Percentiles rank a stretch among this genome's conserved stretches.
These are phyloP conservation scores for Drosophila nr. fundita DNA, from an alignment of 2,888 invertebrate genomes.

Conservation along the genomic window DNA sequence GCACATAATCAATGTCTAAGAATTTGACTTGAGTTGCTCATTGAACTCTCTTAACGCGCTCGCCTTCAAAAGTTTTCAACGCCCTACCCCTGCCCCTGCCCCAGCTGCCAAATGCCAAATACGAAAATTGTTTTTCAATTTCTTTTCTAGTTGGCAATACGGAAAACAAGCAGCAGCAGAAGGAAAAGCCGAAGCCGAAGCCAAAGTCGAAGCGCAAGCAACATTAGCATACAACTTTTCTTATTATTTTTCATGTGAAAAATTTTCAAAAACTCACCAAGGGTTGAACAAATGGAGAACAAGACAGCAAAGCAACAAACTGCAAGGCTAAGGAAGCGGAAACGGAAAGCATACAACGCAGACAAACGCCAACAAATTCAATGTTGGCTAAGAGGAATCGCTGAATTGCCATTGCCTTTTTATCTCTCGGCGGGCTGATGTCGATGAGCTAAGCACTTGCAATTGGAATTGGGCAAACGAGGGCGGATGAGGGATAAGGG, in stretches of 20 bases:
- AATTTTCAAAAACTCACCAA: constrained; percentile 59
- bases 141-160: constrained; percentile 69
- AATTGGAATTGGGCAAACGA: constrained; percentile 4
- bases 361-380: constrained; percentile 73
- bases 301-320: constrained; percentile 56
- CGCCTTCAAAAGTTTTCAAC: constrained; percentile 33
- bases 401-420: constrained; percentile 39
- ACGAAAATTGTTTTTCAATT: constrained; percentile 77
- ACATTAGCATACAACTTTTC: constrained; percentile 79
- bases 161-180: constrained; percentile 48
- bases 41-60: constrained; percentile 40
- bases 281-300: constrained; percentile 34
- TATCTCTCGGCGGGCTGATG: constrained; percentile 31
- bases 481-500: background rate
- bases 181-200: background rate
- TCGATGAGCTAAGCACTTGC: constrained; percentile 58
- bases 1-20: constrained; percentile 57
- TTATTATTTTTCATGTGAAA: constrained; percentile 80
- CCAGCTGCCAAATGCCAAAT: constrained; percentile 59
- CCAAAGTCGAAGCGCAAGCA: constrained; percentile 31
- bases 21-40: constrained; percentile 65
- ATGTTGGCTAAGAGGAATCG: constrained; percentile 54
- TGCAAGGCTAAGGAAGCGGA: constrained; percentile 79
- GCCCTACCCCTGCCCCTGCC: constrained; percentile 3
- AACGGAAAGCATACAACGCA: constrained; percentile 79